A percentile compares a stretch with the other conserved stretches of the same genome.
These are phyloP conservation scores for Calameuta filiformis DNA, from an alignment of 2,888 invertebrate genomes.

Conservation along the genomic window DNA sequence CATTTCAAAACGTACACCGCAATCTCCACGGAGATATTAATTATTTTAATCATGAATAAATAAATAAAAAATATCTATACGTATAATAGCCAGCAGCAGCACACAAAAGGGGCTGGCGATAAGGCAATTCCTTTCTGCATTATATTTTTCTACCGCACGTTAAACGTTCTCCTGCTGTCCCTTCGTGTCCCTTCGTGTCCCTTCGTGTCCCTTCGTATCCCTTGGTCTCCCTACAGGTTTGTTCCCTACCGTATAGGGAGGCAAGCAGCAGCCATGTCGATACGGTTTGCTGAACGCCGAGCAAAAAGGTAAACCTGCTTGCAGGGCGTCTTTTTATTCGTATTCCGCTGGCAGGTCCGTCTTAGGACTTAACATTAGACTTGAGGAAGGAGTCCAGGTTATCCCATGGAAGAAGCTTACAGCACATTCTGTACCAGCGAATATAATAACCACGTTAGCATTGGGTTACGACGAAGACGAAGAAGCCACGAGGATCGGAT, in stretches of 20 bases:
- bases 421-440: not conserved
- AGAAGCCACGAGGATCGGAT: not conserved
- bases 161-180: not conserved
- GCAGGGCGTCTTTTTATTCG: constrained; percentile 21
- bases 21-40: constrained; percentile 21
- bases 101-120: not conserved
- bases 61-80: not conserved
- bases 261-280: constrained; percentile 28
- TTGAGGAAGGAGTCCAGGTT: not conserved
- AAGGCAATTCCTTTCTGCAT: not conserved
- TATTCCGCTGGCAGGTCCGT: constrained; percentile 12
- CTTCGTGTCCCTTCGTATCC: not conserved
- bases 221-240: not conserved
- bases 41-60: not conserved
- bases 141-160: not conserved
- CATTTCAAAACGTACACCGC: not conserved
- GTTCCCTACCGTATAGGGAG: constrained; percentile 42
- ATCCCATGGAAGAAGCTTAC: not conserved
- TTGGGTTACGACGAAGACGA: not conserved
- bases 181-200: not conserved
- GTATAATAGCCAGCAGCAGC: too few relatives aligned
- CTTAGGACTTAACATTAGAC: not conserved
- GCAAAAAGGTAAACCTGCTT: constrained; percentile 50
- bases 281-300: constrained; percentile 43
- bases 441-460: not conserved